These are phyloP conservation scores for Bombycilla garrulus DNA, from an alignment of 2,113 vertebrate species.

Conservation along the genomic window DNA sequence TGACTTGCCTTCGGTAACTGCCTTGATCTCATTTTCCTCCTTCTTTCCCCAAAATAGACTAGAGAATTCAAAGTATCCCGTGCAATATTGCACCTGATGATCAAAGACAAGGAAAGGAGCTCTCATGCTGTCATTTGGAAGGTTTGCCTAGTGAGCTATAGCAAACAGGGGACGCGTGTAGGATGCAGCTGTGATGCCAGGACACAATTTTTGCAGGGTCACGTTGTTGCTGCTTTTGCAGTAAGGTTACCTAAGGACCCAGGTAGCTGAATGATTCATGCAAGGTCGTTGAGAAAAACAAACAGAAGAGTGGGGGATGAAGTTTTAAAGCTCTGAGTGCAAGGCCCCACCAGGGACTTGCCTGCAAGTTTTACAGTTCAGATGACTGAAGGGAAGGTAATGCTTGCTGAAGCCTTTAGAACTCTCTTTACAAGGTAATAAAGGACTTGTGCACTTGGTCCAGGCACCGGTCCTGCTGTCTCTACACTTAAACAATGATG, in stretches of 20 bases:
- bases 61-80: slow-evolving; percentile 2
- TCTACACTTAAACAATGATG: not conserved
- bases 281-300: not conserved
- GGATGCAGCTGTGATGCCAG: not conserved
- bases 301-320: not conserved
- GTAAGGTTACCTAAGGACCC: not conserved
- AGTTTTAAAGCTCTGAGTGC: not conserved
- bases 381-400: not conserved
- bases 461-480: not conserved
- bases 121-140: not conserved
- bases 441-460: not conserved
- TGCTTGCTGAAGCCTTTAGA: not conserved
- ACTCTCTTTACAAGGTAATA: not conserved
- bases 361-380: not conserved
- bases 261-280: not conserved
- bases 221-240: not conserved
- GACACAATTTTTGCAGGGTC: not conserved
- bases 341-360: not conserved
- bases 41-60: not conserved
- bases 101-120: not conserved
- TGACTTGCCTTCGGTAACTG: slow-evolving; percentile 10
- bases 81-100: not conserved
- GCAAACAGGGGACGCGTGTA: not conserved
- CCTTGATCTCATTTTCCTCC: slow-evolving; percentile 36
- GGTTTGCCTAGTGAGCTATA: not conserved